Base-by-base conservation (phyloP, 2,113 vertebrate species). In the Hypanus sabinus region DNA sequence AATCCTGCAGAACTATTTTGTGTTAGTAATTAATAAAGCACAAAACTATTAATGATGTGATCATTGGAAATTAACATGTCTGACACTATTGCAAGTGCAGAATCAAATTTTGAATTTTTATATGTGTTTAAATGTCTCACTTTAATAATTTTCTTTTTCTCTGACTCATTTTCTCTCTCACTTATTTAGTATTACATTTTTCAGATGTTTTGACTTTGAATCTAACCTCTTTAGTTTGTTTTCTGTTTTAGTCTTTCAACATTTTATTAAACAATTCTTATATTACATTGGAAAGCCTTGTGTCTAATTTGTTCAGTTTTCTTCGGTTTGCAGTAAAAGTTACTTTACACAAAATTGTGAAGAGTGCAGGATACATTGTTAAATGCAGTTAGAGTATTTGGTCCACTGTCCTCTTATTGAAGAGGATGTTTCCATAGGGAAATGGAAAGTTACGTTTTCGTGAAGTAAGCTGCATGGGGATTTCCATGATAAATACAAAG, bases 381-480 rank as follows among this genome's bases (percentile, higher is more conserved):
- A 65, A 16, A 33, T 65, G 57, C 30, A 6, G 0, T n/a, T 18
- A 60, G 4, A 65, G 65, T 0, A 65, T 65, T 65, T 88, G 60
- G 57, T 12, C 27, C 60, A 88, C n/a, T 65, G 62, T 33, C 57
- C n/a, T 33, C 30, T 90, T 16, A 90, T 27, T 65, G 30, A 65
- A 65, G 3, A n/a, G 27, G 6, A n/a, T 90, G 62, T 90, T 90
- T 90, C 60, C 85, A 90, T n/a, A 90, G 60, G 85, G 85, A 90
- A 90, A 36, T 5, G n/a, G 85, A 65, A 90, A 90, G 5, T 88
- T 88, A 20, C 85, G 33, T 36, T 18, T 68, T 65, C 85, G 33
- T 90, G 14, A 65, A 90, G 83, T 33, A 90, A 16, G 38, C 30
- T 68, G n/a, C n/a, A 90, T 33, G 85, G 85, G 85, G 85, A 33